Base-by-base conservation (phyloP, 2,113 vertebrate genomes). In the Vidua chalybeata region DNA sequence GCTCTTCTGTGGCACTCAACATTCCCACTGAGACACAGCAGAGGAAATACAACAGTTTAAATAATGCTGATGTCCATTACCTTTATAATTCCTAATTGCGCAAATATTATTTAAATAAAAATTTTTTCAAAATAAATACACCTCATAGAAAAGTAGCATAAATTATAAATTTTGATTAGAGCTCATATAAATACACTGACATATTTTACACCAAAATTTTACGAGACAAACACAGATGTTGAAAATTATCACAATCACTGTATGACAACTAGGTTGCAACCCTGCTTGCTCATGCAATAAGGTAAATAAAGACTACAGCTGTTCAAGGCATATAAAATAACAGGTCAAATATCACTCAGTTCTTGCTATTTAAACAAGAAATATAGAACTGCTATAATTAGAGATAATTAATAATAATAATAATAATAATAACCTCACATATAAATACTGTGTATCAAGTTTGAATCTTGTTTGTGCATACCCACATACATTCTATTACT, bases 31-130 rank as follows among this genome's bases (percentile, higher is more conserved):
- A 95, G 82, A 58, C 83, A 87, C 52, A 64, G 82, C 58, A 92
- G 63, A 95, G 66, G 79, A 91, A 87, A 59, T 48, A 87, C 58
- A 94, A 62, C 66, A 91, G 73, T 90, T 81, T 83, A 45, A 95
- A 89, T 81, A 95, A 45, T 13, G 66, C 45, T 48, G 13, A 76
- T 95, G 63, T 74, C 92, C 89, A 77, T 84, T 84, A 52, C 41
- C 77, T 80, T 84, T 67, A 27, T 31, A 88, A 81, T 73, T 92
- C 90, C 83, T 87, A 94, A 92, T 84, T 43, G 35, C 26, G 59
- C 55, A 8, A 85, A 72, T 84, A 76, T 78, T 95, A 96, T 94
- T 87, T 63, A 84, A 92, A 67, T 56, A 37, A 41, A 41, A 41
- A 13, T 41, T 41, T 41, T 52, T 63, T 76, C 31, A 27, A 88